Percentiles rank a stretch among this genome's conserved stretches.
Evolutionary conservation across 2,797 vertebrate genomes (phyloP).

Genomic region (Megaceryle alcyon): DNA sequence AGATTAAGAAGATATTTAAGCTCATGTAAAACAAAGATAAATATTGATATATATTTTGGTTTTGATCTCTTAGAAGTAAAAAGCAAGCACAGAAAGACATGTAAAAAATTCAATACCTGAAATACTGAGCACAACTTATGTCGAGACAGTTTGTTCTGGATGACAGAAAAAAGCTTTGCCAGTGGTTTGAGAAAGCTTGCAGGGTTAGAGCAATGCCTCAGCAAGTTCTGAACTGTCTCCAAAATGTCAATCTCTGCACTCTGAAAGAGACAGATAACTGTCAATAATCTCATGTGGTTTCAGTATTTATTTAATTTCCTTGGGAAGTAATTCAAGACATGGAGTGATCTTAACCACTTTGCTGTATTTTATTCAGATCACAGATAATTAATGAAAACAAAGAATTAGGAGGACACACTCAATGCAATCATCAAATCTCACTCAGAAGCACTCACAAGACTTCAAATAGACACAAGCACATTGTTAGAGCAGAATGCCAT

Average conservation of each 20-base stretch:
- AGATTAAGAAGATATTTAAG: background rate
- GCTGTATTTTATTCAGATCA: background rate
- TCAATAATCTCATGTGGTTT: background rate
- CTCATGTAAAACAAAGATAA: background rate
- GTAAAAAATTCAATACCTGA: slow-evolving; percentile 81
- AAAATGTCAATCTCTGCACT: slow-evolving; percentile 92
- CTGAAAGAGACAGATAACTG: slow-evolving; percentile 71
- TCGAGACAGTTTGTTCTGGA: slow-evolving; percentile 88
- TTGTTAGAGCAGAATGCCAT: background rate
- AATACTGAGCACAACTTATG: slow-evolving; percentile 88
- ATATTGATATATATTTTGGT: background rate
- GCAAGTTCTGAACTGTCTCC: slow-evolving; percentile 91
- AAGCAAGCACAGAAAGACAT: background rate
- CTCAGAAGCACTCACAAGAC: background rate
- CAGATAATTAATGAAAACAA: background rate
- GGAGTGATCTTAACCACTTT: background rate
- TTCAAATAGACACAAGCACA: background rate
- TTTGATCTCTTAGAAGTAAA: background rate
- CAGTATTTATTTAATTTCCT: background rate
- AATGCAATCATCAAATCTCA: background rate
- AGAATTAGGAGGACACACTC: background rate
- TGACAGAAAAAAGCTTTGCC: slow-evolving; percentile 88
- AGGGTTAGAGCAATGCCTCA: slow-evolving; percentile 86
- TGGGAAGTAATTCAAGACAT: background rate
- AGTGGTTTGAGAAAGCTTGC: slow-evolving; percentile 87